Percentiles rank a stretch among this genome's conserved stretches.
Conservation (phyloP, 2,113 vertebrate species). For the Malurus alboscapulatus region DNA sequence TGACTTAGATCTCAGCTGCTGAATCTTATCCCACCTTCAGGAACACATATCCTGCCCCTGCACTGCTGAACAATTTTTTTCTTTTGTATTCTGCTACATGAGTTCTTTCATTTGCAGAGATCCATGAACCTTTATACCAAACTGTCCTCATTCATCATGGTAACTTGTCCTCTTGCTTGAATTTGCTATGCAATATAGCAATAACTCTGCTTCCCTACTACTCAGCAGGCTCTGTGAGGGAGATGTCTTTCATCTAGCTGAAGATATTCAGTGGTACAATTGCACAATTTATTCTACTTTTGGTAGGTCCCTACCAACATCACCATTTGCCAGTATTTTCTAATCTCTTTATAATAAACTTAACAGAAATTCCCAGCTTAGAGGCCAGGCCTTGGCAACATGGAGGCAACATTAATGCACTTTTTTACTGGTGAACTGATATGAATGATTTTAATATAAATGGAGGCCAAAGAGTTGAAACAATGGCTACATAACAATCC, state of each 20-base stretch:
- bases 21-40: not conserved
- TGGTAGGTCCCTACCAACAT: too few relatives aligned
- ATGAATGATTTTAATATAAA: not conserved
- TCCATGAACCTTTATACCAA: not conserved
- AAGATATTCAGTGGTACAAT: not conserved
- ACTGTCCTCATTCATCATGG: not conserved
- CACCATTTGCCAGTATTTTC: not conserved
- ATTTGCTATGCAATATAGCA: not conserved
- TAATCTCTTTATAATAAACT: not conserved
- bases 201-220: not conserved
- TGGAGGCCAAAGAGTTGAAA: not conserved
- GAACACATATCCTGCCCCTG: fast-evolving
- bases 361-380: not conserved
- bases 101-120: not conserved
- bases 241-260: not conserved
- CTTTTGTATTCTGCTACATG: not conserved
- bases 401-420: fast-evolving
- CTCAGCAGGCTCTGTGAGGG: not conserved
- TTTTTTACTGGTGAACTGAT: not conserved
- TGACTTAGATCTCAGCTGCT: not conserved
- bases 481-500: not conserved
- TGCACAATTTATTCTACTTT: not conserved
- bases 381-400: not conserved
- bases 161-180: not conserved
- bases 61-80: not conserved